A percentile compares a stretch with the other conserved stretches of the same genome.
phyloP scores from a whole-genome alignment of 2,797 vertebrate species.

The Petrocephalus schoutedeni region DNA sequence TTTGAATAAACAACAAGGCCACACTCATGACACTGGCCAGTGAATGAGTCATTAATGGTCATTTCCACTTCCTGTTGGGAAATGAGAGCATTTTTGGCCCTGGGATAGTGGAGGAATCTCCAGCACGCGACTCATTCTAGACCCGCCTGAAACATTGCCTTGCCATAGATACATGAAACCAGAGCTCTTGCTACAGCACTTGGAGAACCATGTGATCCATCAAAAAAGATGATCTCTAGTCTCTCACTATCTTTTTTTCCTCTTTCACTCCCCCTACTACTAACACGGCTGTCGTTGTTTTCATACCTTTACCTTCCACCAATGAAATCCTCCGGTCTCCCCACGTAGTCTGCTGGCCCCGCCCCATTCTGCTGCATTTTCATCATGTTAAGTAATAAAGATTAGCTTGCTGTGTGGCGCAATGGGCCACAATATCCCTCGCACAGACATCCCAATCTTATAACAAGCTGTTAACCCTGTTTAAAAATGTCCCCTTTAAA shows the following conservation, averaged over 20 bases:
- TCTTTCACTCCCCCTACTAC: neutral
- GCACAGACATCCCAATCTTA: slow-evolving; percentile 47
- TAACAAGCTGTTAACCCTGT: slow-evolving; percentile 68
- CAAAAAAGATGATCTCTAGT: slow-evolving; percentile 33
- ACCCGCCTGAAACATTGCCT: slow-evolving; percentile 28
- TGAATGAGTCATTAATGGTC: neutral
- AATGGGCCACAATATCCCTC: slow-evolving; percentile 40
- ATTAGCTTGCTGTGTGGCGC: slow-evolving; percentile 49
- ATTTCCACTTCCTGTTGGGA: neutral
- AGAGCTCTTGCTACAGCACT: slow-evolving; percentile 33
- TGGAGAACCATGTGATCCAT: slow-evolving; percentile 34
- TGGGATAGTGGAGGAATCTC: neutral
- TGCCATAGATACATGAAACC: slow-evolving; percentile 34
- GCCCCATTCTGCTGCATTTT: slow-evolving; percentile 46
- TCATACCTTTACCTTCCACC: neutral
- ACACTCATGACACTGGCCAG: neutral
- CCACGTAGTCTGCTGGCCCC: slow-evolving; percentile 37
- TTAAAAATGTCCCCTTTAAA: slow-evolving; percentile 64
- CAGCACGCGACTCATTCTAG: neutral
- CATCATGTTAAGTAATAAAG: slow-evolving; percentile 54
- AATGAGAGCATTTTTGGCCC: slow-evolving; percentile 1
- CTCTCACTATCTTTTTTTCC: slow-evolving; percentile 2
- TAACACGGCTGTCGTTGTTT: slow-evolving; percentile 12
- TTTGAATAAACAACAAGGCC: neutral
- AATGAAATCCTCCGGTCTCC: slow-evolving; percentile 48